These are phyloP conservation scores for Homalodisca vitripennis DNA, from an alignment of 1,140 invertebrate species.

Conservation along the genomic window DNA sequence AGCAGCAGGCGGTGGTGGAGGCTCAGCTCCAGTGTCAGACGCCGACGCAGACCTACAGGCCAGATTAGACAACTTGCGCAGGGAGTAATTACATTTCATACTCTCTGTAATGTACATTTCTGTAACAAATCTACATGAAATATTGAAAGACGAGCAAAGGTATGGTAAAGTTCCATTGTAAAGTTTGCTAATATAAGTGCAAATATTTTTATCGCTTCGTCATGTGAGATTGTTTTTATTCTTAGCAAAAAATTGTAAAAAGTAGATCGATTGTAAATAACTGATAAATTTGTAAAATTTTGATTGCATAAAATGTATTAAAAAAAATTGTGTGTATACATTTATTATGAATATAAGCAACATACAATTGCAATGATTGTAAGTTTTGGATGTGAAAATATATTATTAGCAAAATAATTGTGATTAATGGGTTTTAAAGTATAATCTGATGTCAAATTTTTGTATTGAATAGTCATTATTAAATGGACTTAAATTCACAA, in stretches of 20 bases:
- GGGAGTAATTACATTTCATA: constrained; percentile 63
- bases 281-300: no score
- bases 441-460: no score
- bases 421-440: no score
- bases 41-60: constrained; percentile 95
- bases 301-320: no score
- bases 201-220: constrained; percentile 9
- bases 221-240: constrained; percentile 8
- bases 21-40: constrained; percentile 65
- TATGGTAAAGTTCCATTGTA: constrained; percentile 27
- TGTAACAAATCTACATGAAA: constrained; percentile 3
- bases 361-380: background rate
- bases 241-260: background rate
- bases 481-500: no score
- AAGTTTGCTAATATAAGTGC: constrained; percentile 22
- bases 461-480: no score
- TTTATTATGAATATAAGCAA: background rate
- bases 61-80: constrained; percentile 86
- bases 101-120: constrained; percentile 1
- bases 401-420: no score
- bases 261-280: no score
- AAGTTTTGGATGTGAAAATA: background rate
- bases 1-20: constrained; percentile 52
- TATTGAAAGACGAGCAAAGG: constrained; percentile 18
- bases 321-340: no score